Conservation (phyloP, 2,113 vertebrate genomes). For the Danio rerio region GRCz12tu NC_133198.1:17157001-17157500, state of each 20-base stretch:
- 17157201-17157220: background rate
- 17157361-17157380: constrained; percentile 7
- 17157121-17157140: background rate
- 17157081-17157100: constrained; percentile 33
- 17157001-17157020: constrained; percentile 3
- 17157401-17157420: constrained; percentile 14
- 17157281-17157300: constrained; percentile 1
- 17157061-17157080: constrained; percentile 40
- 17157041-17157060: constrained; percentile 12
- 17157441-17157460: background rate
- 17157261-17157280: background rate
- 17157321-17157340: constrained; percentile 30
- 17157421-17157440: background rate
- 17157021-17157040: constrained; percentile 12
- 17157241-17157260: constrained; percentile 6
- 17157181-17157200: background rate
- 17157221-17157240: constrained; percentile 27
- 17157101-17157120: background rate
- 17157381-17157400: constrained; percentile 28
- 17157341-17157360: constrained; percentile 14
- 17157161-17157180: constrained; percentile 7
- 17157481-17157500: background rate
- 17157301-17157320: constrained; percentile 5
- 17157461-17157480: background rate
- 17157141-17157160: background rate